Base-by-base conservation (phyloP, 2,797 vertebrate genomes). In the Pterois miles region DNA sequence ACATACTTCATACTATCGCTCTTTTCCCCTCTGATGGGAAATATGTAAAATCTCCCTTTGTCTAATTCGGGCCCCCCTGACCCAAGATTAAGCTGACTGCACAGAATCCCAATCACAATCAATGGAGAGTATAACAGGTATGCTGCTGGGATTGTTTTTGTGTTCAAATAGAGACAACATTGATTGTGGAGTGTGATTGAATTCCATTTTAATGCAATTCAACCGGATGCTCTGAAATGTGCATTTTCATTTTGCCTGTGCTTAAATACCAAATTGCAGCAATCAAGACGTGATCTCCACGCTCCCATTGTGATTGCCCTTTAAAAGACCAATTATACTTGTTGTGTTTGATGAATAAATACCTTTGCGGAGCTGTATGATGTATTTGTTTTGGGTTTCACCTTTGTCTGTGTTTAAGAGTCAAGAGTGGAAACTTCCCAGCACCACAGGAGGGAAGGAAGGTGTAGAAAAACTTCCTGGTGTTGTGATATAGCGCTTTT, bases 241-340 rank as follows among this genome's bases (percentile, higher is more conserved):
- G 52, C 62, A 48, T 81, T 78, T 83, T 70, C 23, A 3, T 60
- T 76, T 74, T 65, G 22, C 22, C 36, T 77, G 72, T 79, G 59
- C 34, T 70, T 82, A 80, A 87, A 77, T 78, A 81, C n/a, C 74
- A 83, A 68, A 81, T 75, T 74, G 73, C 25, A 76, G 71, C 69
- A 86, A 86, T 88, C 83, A 84, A 52, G 80, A 25, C 27, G 7
- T n/a, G 46, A 48, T 48, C 53, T 71, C 54, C 11, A 27, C 0
- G 0, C 43, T 84, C 81, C 74, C 59, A 75, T 58, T 74, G 86
- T 71, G 84, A 89, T 74, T 86, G 68, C 69, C 74, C 81, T 89
- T 88, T 88, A 63, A 80, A 81, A 81, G 38, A 74, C 53, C 63
- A 76, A 84, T 88, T 81, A 76, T 57, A 84, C 48, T 36, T 34